These are phyloP conservation scores for Linnaemya vulpina DNA, from an alignment of 2,888 invertebrate species.

Conservation along the genomic window DNA sequence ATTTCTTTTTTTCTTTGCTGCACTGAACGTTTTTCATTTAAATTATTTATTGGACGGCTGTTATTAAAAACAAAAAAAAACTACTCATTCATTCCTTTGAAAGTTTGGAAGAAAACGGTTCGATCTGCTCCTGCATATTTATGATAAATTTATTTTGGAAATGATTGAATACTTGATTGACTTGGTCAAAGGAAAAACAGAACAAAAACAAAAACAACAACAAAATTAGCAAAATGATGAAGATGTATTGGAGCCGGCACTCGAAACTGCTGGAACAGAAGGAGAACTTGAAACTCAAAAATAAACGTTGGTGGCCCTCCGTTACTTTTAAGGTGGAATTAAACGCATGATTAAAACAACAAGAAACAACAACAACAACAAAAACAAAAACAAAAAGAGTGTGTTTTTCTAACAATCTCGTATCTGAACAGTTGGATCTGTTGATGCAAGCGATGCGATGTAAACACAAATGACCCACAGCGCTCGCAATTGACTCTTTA, in stretches of 20 bases:
- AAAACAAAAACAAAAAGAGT: not conserved
- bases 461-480: conserved; percentile 55
- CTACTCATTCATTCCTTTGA: conserved; percentile 1
- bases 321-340: conserved; percentile 2
- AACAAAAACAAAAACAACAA: not conserved
- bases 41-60: conserved; percentile 67
- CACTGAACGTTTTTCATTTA: conserved; percentile 66
- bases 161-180: conserved; percentile 55
- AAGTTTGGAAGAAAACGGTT: conserved; percentile 12
- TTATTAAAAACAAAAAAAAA: conserved; percentile 41
- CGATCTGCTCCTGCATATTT: not conserved
- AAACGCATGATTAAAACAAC: not conserved
- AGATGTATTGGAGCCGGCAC: conserved; percentile 43
- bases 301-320: conserved; percentile 54
- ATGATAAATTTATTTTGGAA: conserved; percentile 53
- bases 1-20: not conserved
- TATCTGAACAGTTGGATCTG: conserved; percentile 41
- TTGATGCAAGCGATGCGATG: not conserved
- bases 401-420: conserved; percentile 17
- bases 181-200: not conserved
- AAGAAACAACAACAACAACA: not conserved
- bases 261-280: conserved; percentile 23
- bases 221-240: conserved; percentile 40
- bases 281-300: not conserved
- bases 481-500: conserved; percentile 44